Base-by-base conservation (phyloP, 2,113 vertebrate species). In the Cyprinodon brontotheroides region DNA sequence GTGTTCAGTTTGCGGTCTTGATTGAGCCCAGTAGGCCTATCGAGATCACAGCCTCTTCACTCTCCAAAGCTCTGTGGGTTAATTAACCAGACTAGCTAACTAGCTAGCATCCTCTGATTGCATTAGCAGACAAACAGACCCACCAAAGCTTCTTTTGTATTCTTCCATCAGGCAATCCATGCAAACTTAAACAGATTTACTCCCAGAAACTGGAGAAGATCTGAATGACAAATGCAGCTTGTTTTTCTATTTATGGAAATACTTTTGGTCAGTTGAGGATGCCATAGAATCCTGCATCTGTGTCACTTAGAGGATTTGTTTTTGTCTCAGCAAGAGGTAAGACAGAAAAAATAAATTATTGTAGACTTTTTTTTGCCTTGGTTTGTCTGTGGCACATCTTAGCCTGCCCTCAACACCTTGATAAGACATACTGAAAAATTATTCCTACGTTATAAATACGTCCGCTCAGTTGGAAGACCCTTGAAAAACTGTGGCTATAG, bases 11-110 rank as follows among this genome's bases (percentile, higher is more conserved):
- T 84, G 89, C 88, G n/a, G 85, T 79, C 83, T 81, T 97, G 96
- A 98, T 97, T 97, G 95, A 93, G 90, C 96, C 94, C 96, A 94
- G 94, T 95, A 94, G 96, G n/a, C n/a, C n/a, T n/a, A n/a, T n/a
- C n/a, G n/a, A 94, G 95, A 95, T 95, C 86, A 79, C 92, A 94
- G 85, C 89, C 90, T 87, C 47, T 65, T 78, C n/a, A n/a, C n/a
- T n/a, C 53, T 81, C 59, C 66, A 72, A 89, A 91, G 91, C 96
- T 92, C 95, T 9, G 36, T 90, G 91, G 96, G 83, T 96, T 97
- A 96, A 97, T 97, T 98, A 97, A 93, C 89, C 83, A 86, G 83
- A 92, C 93, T 88, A 95, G 90, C 82, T 93, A 93, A 92, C 88
- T 90, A 89, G 87, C 90, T 84, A 75, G 80, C 68, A 67, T 72